Base-by-base conservation (phyloP, 1,140 invertebrate genomes). In the Bursaphelenchus mucronatus region DNA sequence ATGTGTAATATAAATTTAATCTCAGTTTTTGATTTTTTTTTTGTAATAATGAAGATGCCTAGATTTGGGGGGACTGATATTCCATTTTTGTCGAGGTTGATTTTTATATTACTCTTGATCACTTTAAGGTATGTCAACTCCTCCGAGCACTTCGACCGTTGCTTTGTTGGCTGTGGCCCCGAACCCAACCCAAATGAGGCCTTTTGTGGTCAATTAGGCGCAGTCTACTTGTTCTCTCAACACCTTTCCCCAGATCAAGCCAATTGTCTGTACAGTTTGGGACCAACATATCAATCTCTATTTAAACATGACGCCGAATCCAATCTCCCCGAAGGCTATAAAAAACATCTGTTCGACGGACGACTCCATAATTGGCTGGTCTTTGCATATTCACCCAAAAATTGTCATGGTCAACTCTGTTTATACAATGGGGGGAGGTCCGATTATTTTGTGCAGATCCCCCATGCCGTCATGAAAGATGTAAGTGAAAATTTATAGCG, bases 341-440 rank as follows among this genome's bases (percentile, higher is more conserved):
- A 80, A 64, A 80, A 81, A 91, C 91, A 97, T 66, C 86, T 99
- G 71, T 99, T 97, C 84, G 95, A 98, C 85, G 94, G 94, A 65
- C 95, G 94, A 84, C 85, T 99, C 75, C 94, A 93, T 67, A 90
- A 88, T 75, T 89, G 90, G 71, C 92, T 99, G 79, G 91, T 98
- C 75, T 97, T 98, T 84, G 95, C 97, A 89, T 99, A 98, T 86
- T 98, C 97, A 84, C 95, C 96, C 55, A 94, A 98, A 76, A 94
- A 95, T 56, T 86, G 86, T 80, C 94, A 98, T 84, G 92, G 92
- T 77, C 94, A 98, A 83, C 86, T 98, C 51, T 97, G 94, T 86
- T 86, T 98, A 64, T 94, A 97, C 84, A 82, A 92, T 63, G 91
- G 91, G 62, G 92, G 94, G 59, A 97, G 96, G 86, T 86, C 89